Conservation (phyloP, 2,888 invertebrate genomes). For the Agriopis marginaria region DNA sequence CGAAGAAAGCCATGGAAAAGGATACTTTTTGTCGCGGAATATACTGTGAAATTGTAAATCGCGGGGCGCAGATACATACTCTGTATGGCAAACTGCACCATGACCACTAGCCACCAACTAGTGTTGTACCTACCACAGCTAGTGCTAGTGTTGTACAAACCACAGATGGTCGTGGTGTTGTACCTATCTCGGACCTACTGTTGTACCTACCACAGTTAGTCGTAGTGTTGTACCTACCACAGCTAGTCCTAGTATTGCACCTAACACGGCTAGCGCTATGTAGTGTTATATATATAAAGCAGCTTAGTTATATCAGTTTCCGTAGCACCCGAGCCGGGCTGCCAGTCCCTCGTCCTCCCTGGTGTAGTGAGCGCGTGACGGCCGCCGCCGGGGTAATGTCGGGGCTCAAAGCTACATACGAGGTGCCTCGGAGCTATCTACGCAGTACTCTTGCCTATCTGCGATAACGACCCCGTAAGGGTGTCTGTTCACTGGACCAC, state of each 20-base stretch:
- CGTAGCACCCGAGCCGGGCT: not conserved
- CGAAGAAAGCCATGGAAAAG: too few relatives aligned
- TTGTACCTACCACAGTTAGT: not conserved
- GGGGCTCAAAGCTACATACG: not conserved
- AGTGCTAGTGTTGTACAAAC: not conserved
- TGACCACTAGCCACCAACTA: not conserved
- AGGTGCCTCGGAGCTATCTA: conserved; percentile 5
- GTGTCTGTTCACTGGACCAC: too few relatives aligned
- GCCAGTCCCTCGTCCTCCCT: conserved; percentile 5
- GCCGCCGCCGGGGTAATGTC: conserved; percentile 1
- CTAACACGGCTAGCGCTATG: not conserved
- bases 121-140: not conserved
- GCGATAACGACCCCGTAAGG: too few relatives aligned
- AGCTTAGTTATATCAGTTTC: not conserved
- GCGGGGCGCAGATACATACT: too few relatives aligned
- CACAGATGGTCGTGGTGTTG: too few relatives aligned
- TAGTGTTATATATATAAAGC: not conserved
- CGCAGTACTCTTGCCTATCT: not conserved
- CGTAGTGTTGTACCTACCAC: not conserved
- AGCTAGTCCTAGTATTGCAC: too few relatives aligned
- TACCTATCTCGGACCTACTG: not conserved
- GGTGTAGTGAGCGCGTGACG: conserved; percentile 4
- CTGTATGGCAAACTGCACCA: not conserved
- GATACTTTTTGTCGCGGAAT: too few relatives aligned
- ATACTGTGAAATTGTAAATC: too few relatives aligned